Conservation (phyloP, 2,888 invertebrate species). For the Cephus sareptanus region DNA sequence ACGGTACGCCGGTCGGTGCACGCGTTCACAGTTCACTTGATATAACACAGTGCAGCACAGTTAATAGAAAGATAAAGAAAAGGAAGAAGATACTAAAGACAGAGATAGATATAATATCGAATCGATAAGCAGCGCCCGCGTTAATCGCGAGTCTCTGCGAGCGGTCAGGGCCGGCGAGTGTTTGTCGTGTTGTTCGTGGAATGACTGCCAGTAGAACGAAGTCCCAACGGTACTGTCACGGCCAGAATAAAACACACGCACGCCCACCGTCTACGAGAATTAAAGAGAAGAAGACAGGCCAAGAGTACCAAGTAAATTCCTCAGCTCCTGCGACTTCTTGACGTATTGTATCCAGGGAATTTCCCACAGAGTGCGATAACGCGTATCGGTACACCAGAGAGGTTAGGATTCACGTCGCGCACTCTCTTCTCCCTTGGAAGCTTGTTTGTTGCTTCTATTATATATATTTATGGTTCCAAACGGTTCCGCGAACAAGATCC, state of each 20-base stretch:
- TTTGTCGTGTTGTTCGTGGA: neutral
- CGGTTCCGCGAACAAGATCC: neutral
- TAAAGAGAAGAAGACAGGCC: neutral
- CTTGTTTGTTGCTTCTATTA: neutral
- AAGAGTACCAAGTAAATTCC: neutral
- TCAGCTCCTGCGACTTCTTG: neutral
- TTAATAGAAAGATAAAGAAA: neutral
- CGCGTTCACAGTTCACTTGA: neutral
- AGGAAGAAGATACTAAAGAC: neutral
- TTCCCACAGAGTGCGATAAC: neutral
- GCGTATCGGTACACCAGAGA: neutral
- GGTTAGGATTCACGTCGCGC: neutral
- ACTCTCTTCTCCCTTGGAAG: neutral
- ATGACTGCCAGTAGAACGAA: neutral
- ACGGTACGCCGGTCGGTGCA: neutral
- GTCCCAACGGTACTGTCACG: neutral
- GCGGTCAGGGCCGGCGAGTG: conserved; percentile 5
- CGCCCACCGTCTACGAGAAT: conserved; percentile 2
- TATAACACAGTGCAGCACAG: neutral
- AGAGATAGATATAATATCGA: conserved; percentile 2
- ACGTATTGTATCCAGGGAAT: neutral
- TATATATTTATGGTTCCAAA: neutral
- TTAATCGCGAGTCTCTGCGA: conserved; percentile 11
- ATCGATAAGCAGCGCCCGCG: conserved; percentile 48
- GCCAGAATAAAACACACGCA: neutral